Evolutionary conservation across 2,797 vertebrate genomes (phyloP), one percentile per base, ranked within the genome.

Genomic region (Eulemur albifrons): DNA sequence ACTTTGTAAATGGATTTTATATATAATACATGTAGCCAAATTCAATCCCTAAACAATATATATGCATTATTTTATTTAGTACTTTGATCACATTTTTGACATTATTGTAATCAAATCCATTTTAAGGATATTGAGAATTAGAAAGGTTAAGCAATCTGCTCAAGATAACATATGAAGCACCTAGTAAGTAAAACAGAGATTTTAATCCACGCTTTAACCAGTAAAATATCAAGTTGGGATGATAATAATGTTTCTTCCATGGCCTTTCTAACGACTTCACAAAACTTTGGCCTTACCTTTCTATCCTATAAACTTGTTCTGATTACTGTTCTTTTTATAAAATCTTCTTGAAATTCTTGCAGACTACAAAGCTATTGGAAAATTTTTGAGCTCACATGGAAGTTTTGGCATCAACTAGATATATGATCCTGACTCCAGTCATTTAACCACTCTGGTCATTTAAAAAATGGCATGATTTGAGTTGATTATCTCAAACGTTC

Each of bases 121-220:
- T 67, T 77, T 70, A 86, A 69, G 38, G 27, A 52, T 88, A 80
- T 40, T 89, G 57, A 76, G 15, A 77, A 9, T 57, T 40, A 72
- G 13, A 80, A 73, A 90, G 15, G 8, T 23, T 59, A 75, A 88
- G 32, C 72, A 57, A 80, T 38, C 65, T 91, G 45, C 32, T 30
- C 38, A 88, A 38, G 7, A 13, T 86, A 73, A 69, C 67, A 93
- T 72, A 45, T 69, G 61, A 82, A 40, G n/a, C 1, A 32, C 27
- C 13, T 48, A 45, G 14, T 90, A 73, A 63, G 32, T 77, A 61
- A 92, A 95, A 18, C 40, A 88, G 21, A 21, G 30, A 40, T 57
- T 90, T 93, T 43, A 92, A 87, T 77, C 8, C 13, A 32, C 75
- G n/a, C 27, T 95, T 96, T 81, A 83, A 63, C 11, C 7, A 70